phyloP scores from a whole-genome alignment of 2,113 vertebrate genomes.

The Chaetura pelagica region DNA sequence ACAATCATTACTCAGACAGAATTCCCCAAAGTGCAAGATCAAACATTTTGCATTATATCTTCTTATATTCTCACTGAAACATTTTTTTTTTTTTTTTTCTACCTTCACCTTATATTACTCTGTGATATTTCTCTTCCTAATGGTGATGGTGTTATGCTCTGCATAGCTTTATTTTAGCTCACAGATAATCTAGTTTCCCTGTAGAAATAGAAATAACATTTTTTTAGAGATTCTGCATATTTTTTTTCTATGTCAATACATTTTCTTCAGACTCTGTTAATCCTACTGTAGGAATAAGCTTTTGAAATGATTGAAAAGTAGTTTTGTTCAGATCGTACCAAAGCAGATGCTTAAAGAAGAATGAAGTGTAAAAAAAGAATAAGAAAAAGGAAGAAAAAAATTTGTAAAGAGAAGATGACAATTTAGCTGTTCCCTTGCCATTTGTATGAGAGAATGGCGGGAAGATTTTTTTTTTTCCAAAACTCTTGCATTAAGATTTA shows the following conservation, averaged over 20 bases:
- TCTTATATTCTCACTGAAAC: neutral
- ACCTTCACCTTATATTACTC: neutral
- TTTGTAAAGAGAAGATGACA: neutral
- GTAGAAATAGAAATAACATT: neutral
- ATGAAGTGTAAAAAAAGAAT: neutral
- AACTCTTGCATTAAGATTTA: neutral
- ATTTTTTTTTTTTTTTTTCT: neutral
- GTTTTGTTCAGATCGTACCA: neutral
- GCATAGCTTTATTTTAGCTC: neutral
- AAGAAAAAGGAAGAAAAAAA: neutral
- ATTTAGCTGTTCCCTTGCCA: neutral
- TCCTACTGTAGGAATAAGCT: neutral
- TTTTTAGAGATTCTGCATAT: neutral
- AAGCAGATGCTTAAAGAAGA: neutral
- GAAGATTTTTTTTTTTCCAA: neutral
- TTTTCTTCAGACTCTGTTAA: neutral
- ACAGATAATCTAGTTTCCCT: neutral
- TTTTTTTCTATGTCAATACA: neutral
- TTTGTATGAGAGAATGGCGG: neutral
- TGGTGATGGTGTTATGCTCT: neutral
- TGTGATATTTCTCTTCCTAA: neutral
- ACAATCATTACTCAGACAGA: neutral
- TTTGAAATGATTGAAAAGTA: neutral
- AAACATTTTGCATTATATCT: neutral
- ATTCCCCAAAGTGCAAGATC: neutral